Base-by-base conservation (phyloP, 1,140 invertebrate genomes). In the Drosophila auraria region DNA sequence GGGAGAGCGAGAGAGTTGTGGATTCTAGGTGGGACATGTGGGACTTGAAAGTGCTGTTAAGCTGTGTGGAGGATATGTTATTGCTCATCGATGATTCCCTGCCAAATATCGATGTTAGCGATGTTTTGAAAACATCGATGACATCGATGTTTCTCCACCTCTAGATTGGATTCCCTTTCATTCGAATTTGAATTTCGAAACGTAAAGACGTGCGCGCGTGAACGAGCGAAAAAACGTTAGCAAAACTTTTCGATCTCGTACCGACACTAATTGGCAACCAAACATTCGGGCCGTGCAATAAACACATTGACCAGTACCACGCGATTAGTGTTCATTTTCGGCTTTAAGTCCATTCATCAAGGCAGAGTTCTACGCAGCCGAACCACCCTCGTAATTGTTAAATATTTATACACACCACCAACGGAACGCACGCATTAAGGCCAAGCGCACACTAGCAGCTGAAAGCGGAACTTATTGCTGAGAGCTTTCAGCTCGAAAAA, bases 401-500 rank as follows among this genome's bases (percentile, higher is more conserved):
- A 89, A 83, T 83, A 83, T 75, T 89, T 81, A 72, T 84, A 87
- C 73, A 87, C 61, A 72, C 77, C 58, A 70, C 60, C 76, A 72
- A 42, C 62, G 60, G 44, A 53, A 30, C 56, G 38, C 38, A 56
- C 71, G 49, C 44, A 74, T n/a, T n/a, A n/a, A n/a, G n/a, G n/a
- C n/a, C n/a, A n/a, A n/a, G n/a, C n/a, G n/a, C n/a, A n/a, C n/a
- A n/a, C n/a, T n/a, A n/a, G n/a, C n/a, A n/a, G n/a, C n/a, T n/a
- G n/a, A n/a, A n/a, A n/a, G n/a, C n/a, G n/a, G n/a, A n/a, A n/a
- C n/a, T n/a, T n/a, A n/a, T n/a, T n/a, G n/a, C n/a, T n/a, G n/a
- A n/a, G n/a, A n/a, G n/a, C n/a, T n/a, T n/a, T n/a, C n/a, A n/a
- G n/a, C n/a, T n/a, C n/a, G n/a, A n/a, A n/a, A n/a, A n/a, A n/a